A percentile compares a stretch with the other conserved stretches of the same genome.
These are phyloP conservation scores for Gonocerus acuteangulatus DNA, from an alignment of 2,888 invertebrate species.

Conservation along the genomic window DNA sequence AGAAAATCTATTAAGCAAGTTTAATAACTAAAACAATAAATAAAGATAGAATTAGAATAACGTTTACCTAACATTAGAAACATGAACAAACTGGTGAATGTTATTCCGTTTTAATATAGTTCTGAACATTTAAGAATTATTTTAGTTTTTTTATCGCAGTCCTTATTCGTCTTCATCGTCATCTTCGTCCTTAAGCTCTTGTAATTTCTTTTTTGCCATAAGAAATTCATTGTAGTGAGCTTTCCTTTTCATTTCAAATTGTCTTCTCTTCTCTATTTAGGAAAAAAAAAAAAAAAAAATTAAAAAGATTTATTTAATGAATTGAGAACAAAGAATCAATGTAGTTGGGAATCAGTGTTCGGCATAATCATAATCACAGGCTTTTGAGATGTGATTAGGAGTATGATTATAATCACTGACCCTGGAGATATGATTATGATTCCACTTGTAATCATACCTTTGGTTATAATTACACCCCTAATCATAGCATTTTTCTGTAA, in stretches of 20 bases:
- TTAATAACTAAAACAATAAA: not conserved
- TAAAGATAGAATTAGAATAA: not conserved
- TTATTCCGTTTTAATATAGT: not conserved
- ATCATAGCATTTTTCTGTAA: too few species aligned
- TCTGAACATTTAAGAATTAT: conserved; percentile 3
- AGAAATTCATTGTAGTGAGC: conserved; percentile 97
- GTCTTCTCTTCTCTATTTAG: conserved; percentile 56
- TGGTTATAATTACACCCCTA: too few species aligned
- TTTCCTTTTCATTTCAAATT: conserved; percentile 89
- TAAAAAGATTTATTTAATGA: too few species aligned
- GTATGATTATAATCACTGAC: too few species aligned
- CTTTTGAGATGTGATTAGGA: too few species aligned
- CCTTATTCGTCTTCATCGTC: conserved; percentile 63
- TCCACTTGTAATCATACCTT: not conserved
- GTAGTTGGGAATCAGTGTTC: too few species aligned
- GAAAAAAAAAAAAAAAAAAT: conserved; percentile 6
- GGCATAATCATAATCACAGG: too few species aligned
- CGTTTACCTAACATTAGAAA: not conserved
- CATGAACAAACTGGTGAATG: not conserved
- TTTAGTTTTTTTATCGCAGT: conserved; percentile 5
- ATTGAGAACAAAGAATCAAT: too few species aligned
- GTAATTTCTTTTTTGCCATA: conserved; percentile 83
- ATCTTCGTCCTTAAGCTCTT: conserved; percentile 82
- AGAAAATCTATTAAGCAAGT: not conserved
- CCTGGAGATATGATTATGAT: not conserved